phyloP scores from a whole-genome alignment of 2,113 vertebrate genomes.

The Thunnus thynnus region DNA sequence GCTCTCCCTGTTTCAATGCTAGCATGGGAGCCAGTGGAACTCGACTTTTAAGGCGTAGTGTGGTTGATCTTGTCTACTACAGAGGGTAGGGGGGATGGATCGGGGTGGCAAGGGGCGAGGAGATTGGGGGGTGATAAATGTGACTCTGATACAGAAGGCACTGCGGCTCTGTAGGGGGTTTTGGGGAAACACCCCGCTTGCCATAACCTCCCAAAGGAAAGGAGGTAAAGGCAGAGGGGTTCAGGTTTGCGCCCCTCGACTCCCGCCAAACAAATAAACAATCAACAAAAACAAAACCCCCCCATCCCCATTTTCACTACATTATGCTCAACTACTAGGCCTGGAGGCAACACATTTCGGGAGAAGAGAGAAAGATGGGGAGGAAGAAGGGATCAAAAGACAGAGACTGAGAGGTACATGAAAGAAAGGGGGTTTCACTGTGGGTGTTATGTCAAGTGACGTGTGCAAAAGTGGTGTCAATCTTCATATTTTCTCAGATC shows the following conservation, averaged over 20 bases:
- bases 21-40: conserved; percentile 61
- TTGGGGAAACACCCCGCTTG: conserved; percentile 42
- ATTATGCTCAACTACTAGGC: conserved; percentile 42
- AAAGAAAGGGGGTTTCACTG: conserved; percentile 8
- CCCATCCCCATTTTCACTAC: conserved; percentile 17
- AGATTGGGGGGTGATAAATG: conserved; percentile 52
- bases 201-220: conserved; percentile 43
- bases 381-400: conserved; percentile 11
- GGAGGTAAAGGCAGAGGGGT: conserved; percentile 54
- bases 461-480: conserved; percentile 58
- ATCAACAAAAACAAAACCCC: conserved; percentile 22
- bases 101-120: conserved; percentile 7
- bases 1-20: conserved; percentile 36
- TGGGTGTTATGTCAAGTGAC: conserved; percentile 45
- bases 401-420: conserved; percentile 36
- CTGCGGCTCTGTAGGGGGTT: conserved; percentile 82
- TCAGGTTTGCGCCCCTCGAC: conserved; percentile 44
- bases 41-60: conserved; percentile 76
- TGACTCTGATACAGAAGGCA: conserved; percentile 86
- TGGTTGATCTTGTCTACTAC: conserved; percentile 60
- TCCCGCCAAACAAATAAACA: conserved; percentile 36
- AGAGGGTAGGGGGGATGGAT: conserved; percentile 16
- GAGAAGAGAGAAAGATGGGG: conserved; percentile 38
- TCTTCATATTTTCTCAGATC: conserved; percentile 49
- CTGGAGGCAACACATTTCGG: conserved; percentile 38